phyloP scores from a whole-genome alignment of 53 echinoderm and acorn worm species.

The Echinarachnius parma region DNA sequence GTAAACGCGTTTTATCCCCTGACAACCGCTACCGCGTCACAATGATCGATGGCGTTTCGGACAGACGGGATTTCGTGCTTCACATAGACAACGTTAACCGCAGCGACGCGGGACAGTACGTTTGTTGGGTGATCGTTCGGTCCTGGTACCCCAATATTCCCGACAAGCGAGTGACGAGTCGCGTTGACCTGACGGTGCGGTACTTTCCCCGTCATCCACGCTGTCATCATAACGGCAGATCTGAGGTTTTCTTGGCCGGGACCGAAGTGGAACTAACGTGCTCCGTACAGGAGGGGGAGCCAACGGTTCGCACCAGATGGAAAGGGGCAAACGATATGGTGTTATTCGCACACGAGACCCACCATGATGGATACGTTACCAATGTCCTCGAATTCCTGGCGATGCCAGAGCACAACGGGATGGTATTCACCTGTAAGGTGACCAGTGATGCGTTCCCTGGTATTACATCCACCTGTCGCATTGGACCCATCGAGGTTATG shows the following conservation, averaged over 20 bases:
- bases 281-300: conserved; percentile 10
- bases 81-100: conserved; percentile 31
- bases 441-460: conserved; percentile 23
- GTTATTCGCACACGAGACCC: conserved; percentile 18
- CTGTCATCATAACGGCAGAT: conserved; percentile 13
- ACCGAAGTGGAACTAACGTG: neutral
- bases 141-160: conserved; percentile 28
- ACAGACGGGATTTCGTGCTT: conserved; percentile 34
- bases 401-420: conserved; percentile 7
- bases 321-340: conserved; percentile 34
- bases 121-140: conserved; percentile 31
- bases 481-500: conserved; percentile 36
- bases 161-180: neutral
- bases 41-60: conserved; percentile 26
- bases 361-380: neutral
- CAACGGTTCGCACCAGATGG: conserved; percentile 29
- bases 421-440: conserved; percentile 39
- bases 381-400: conserved; percentile 17
- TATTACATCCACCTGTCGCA: conserved; percentile 1
- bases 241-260: conserved; percentile 8
- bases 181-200: conserved; percentile 20
- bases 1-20: conserved; percentile 29
- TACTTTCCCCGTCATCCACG: conserved; percentile 33
- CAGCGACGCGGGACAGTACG: conserved; percentile 33
- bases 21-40: conserved; percentile 8